Percentiles rank a stretch among this genome's conserved stretches.
These are phyloP conservation scores for Thryonomys swinderianus DNA, from an alignment of 2,113 vertebrate genomes.

Conservation along the genomic window DNA sequence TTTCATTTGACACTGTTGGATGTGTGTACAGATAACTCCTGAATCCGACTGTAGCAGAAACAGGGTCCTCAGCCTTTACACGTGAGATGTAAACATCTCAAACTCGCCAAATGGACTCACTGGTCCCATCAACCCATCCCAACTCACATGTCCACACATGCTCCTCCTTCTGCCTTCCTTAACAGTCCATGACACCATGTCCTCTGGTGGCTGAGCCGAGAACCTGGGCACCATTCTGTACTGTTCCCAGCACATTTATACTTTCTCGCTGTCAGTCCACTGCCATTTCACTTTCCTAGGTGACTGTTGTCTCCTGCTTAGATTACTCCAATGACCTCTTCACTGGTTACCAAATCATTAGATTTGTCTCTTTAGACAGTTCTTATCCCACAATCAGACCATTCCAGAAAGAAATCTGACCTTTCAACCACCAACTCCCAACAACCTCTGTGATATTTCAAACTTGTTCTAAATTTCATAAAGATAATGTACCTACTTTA, in stretches of 20 bases:
- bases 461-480: neutral
- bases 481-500: neutral
- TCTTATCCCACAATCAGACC: neutral
- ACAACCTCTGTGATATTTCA: neutral
- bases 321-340: neutral
- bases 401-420: neutral
- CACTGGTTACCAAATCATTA: neutral
- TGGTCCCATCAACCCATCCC: neutral
- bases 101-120: neutral
- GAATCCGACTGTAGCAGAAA: neutral
- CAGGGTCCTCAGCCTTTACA: neutral
- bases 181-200: neutral
- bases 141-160: neutral
- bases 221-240: neutral
- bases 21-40: neutral
- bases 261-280: neutral
- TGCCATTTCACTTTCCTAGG: neutral
- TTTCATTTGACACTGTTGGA: neutral
- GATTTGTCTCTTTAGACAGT: neutral
- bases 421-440: neutral
- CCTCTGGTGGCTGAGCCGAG: neutral
- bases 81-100: neutral
- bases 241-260: neutral
- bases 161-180: neutral
- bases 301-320: neutral